Base-by-base conservation (phyloP, 2,888 invertebrate genomes). In the Caradrina clavipalpis region DNA sequence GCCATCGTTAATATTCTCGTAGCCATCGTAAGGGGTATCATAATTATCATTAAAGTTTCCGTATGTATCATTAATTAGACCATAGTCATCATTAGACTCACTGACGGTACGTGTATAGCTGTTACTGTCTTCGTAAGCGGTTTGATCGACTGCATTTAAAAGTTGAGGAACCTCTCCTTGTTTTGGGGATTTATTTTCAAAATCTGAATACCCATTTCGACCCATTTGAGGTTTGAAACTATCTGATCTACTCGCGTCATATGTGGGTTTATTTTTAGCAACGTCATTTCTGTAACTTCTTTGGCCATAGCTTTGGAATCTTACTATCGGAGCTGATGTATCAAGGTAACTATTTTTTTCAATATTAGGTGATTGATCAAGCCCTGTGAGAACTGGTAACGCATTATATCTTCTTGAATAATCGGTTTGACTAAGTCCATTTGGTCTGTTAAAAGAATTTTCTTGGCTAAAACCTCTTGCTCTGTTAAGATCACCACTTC, bases 401-500 rank as follows among this genome's bases (percentile, higher is more conserved):
- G 8, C 51, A 26, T 47, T 8, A 26, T 63, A 54, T 31, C 31
- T 73, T 49, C 26, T 73, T 19, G 13, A 26, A 15, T 47, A 22
- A 26, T 73, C 7, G 8, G 17, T 21, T 53, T 62, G 53, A 21
- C 11, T 45, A 35, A 17, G 13, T n/a, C 21, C 39, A 22, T 51
- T 21, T 19, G n/a, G 39, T 49, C 47, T 68, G 15, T 62, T 39
- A 22, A 51, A 10, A 57, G 56, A 42, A 35, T 56, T 51, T 59
- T 17, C n/a, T 42, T 64, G 73, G 19, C 1, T 6, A 22, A 47
- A 49, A 21, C 11, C 22, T 6, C 45, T 60, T 22, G 3, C 61
- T 35, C 11, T 22, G 22, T 49, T 39, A 31, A 35, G 10, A 39
- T 61, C 22, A 72, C 13, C 72, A 22, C 19, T 51, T 62, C 54